Conservation (phyloP, 2,113 vertebrate species). For the Spilogale gracilis region DNA sequence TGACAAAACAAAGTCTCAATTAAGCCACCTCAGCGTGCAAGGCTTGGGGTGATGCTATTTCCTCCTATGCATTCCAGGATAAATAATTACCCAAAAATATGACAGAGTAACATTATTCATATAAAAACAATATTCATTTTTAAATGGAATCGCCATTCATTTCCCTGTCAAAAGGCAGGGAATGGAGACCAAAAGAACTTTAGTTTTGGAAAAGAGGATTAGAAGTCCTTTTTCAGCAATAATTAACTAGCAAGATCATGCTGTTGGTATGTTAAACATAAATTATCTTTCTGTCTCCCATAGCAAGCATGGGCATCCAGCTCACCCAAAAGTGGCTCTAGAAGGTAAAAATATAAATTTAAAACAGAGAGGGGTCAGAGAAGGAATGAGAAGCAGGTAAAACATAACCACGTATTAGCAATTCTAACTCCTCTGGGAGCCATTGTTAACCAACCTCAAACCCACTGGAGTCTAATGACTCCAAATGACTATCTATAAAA, state of each 20-base stretch:
- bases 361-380: background rate
- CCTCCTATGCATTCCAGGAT: background rate
- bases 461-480: background rate
- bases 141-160: background rate
- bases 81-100: constrained; percentile 1
- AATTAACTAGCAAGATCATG: constrained; percentile 24
- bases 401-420: background rate
- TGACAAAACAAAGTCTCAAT: background rate
- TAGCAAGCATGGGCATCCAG: background rate
- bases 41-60: background rate
- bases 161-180: background rate
- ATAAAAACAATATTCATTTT: background rate
- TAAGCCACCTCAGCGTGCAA: background rate
- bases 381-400: background rate
- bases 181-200: background rate
- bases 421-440: background rate
- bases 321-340: background rate
- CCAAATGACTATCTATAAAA: constrained; percentile 17
- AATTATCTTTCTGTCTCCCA: background rate
- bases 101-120: background rate
- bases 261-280: background rate
- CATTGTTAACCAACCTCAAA: background rate
- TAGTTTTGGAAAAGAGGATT: constrained; percentile 22
- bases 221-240: background rate
- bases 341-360: constrained; percentile 29